Conservation (phyloP, 2,113 vertebrate species). For the Rattus norvegicus region GRCr8 NC_086025.1:55354501-55355000, state of each 20-base stretch:
- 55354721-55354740: background rate
- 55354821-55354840: background rate
- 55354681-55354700: constrained; percentile 51
- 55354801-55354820: background rate
- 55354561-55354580: constrained; percentile 63
- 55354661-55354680: constrained; percentile 48
- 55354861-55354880: background rate
- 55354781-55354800: background rate
- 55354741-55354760: background rate
- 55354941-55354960: background rate
- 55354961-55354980: background rate
- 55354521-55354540: constrained; percentile 67
- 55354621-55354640: background rate
- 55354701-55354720: background rate
- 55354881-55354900: background rate
- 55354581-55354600: constrained; percentile 31
- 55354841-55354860: constrained; percentile 35
- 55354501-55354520: constrained; percentile 64
- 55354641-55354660: constrained; percentile 32
- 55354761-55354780: background rate
- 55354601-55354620: background rate
- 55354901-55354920: background rate
- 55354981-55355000: background rate
- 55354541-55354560: constrained; percentile 47
- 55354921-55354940: background rate